Base-by-base conservation (phyloP, 2,113 vertebrate species). In the Atherinomorus stipes region DNA sequence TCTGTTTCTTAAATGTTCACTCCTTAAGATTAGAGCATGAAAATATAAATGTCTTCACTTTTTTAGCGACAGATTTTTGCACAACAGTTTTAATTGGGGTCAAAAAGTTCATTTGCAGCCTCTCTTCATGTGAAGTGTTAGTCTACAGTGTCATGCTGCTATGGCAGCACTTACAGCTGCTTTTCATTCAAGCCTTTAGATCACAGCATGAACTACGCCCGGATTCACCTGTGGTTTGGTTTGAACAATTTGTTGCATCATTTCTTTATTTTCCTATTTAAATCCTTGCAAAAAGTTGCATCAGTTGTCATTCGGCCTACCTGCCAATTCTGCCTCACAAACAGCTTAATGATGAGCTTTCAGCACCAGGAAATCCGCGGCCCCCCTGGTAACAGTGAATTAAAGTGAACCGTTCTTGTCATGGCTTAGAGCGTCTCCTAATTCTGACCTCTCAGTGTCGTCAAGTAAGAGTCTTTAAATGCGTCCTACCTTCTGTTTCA, bases 341-440 rank as follows among this genome's bases (percentile, higher is more conserved):
- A 84, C 83, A 74, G 85, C 74, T 89, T 87, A 91, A 86, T 71
- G 71, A 78, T 11, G 12, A 64, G 49, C 54, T 79, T 67, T 71
- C 65, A 60, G 64, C 64, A 49, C 64, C 0, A 16, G 22, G 22
- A 74, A 76, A 78, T 80, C 84, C 71, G 31, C 28, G 13, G 71
- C 64, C 76, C 37, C 37, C 90, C 74, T 84, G 65, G 88, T 89
- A 88, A 88, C 86, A 90, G 89, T 68, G 79, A 83, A 87, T 90
- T 92, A 90, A 89, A 90, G 79, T 72, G 70, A 89, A 79, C 80
- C 81, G 78, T 85, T 87, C 71, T 69, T 51, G 83, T 84, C 64
- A 11, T 22, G 72, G 85, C 83, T 87, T 85, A 86, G 54, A 74
- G 69, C 34, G 15, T 88, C 62, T 66, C 45, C 47, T 80, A 63